These are phyloP conservation scores for Tursiops truncatus DNA, from an alignment of 2,113 vertebrate species.

Conservation along the genomic window DNA sequence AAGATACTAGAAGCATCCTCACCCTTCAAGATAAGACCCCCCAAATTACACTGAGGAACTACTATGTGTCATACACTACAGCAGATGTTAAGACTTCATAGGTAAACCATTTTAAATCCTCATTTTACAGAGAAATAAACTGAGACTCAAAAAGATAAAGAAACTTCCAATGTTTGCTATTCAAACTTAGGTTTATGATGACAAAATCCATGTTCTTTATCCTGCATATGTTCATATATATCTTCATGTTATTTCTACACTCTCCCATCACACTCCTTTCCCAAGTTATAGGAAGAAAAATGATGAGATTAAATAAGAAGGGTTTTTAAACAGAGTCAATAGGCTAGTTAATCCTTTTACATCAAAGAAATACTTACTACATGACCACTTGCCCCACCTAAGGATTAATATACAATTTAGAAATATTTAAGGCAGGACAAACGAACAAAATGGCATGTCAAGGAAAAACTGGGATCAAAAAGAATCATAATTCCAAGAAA, in stretches of 20 bases:
- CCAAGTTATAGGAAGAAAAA: not conserved
- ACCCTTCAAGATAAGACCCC: not conserved
- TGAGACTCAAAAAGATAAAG: constrained; percentile 2
- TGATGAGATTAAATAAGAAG: not conserved
- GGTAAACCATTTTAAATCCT: not conserved
- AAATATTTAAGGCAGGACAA: not conserved
- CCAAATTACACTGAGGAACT: not conserved
- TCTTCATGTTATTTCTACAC: not conserved
- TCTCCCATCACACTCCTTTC: not conserved
- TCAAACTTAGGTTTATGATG: not conserved
- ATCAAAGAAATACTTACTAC: not conserved
- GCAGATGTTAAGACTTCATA: not conserved
- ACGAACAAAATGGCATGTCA: not conserved
- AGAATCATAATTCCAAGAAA: not conserved
- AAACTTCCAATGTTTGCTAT: not conserved
- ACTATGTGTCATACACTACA: not conserved
- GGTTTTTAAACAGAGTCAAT: constrained; percentile 1
- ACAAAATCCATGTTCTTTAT: not conserved
- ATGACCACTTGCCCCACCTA: not conserved
- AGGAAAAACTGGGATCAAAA: constrained; percentile 1
- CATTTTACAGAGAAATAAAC: not conserved
- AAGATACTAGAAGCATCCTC: not conserved
- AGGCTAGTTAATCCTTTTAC: not conserved
- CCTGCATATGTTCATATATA: not conserved
- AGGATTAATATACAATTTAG: not conserved